A percentile compares a stretch with the other conserved stretches of the same genome.
Conservation (phyloP, 2,888 invertebrate genomes). For the Nephrotoma guestfalica region DNA sequence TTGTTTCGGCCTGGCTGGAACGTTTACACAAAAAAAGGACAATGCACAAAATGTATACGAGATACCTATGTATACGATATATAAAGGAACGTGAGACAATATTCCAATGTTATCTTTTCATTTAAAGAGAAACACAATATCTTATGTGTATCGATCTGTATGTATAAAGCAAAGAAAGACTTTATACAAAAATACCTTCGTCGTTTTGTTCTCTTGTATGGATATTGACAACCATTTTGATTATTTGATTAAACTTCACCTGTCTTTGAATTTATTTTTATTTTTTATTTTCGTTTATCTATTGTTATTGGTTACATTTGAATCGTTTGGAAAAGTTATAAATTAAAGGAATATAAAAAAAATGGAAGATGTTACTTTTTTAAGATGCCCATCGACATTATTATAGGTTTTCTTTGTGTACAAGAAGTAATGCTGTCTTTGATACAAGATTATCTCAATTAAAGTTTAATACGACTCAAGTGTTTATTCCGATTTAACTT, state of each 20-base stretch:
- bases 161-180: background rate
- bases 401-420: no score
- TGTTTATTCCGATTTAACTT: no score
- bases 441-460: no score
- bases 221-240: background rate
- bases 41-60: background rate
- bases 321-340: background rate
- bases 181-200: background rate
- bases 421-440: no score
- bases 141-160: background rate
- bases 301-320: background rate
- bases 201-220: background rate
- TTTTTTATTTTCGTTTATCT: background rate
- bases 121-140: background rate
- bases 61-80: background rate
- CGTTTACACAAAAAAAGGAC: background rate
- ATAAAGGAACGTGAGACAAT: background rate
- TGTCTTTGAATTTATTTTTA: background rate
- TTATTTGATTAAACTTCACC: background rate
- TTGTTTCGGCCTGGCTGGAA: background rate
- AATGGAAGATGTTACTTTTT: no score
- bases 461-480: no score
- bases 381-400: no score
- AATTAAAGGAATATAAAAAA: no score
- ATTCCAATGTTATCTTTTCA: background rate